phyloP scores from a whole-genome alignment of 1,140 invertebrate species.

The Tetragnatha versicolor region DNA sequence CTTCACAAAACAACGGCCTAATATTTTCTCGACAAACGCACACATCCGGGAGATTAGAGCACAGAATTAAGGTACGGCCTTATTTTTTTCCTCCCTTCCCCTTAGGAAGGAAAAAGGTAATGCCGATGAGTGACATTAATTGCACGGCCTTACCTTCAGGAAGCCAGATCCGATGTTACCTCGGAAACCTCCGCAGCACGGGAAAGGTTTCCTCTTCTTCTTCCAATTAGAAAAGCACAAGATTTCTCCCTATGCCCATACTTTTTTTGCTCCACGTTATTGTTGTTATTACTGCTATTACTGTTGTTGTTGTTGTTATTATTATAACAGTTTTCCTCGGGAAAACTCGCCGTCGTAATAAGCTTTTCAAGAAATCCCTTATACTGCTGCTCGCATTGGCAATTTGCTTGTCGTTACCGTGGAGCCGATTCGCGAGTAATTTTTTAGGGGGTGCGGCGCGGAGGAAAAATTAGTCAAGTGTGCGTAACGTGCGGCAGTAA shows the following conservation, averaged over 20 bases:
- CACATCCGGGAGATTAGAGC: constrained; percentile 40
- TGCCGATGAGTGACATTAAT: constrained; percentile 49
- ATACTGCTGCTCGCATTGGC: constrained; percentile 15
- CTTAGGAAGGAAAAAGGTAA: constrained; percentile 42
- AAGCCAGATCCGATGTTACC: constrained; percentile 24
- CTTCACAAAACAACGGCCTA: too few species aligned
- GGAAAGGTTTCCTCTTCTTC: constrained; percentile 89
- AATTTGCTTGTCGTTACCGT: constrained; percentile 38
- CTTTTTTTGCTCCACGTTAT: neutral
- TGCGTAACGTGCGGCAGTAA: constrained; percentile 23
- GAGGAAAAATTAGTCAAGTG: constrained; percentile 41
- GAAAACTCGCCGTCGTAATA: constrained; percentile 27
- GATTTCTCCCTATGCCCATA: neutral
- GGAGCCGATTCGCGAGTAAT: neutral
- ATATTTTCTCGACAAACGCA: constrained; percentile 38
- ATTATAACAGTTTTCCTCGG: neutral
- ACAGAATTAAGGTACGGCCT: constrained; percentile 37
- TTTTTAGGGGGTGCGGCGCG: constrained; percentile 13
- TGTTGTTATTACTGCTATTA: neutral
- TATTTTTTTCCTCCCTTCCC: neutral
- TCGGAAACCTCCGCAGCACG: constrained; percentile 72
- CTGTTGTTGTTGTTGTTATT: neutral
- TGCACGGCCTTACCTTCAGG: constrained; percentile 4
- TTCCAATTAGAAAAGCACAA: constrained; percentile 56
- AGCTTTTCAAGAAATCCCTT: constrained; percentile 28